Conservation (phyloP, 2,888 invertebrate species). For the Lycophotia porphyrea region DNA sequence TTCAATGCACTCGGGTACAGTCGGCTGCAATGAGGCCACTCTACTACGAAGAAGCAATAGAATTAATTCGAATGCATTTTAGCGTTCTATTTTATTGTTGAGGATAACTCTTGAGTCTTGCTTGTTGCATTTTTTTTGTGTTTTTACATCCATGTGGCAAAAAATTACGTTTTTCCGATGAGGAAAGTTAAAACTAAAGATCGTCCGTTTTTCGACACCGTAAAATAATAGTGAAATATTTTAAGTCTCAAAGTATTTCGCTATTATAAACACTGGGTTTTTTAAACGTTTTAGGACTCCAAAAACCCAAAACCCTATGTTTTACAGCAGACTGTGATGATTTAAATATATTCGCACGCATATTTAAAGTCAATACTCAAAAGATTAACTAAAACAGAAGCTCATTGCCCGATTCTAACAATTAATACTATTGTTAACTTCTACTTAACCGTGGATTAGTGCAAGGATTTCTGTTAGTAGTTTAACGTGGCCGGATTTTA, state of each 20-base stretch:
- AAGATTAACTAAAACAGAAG: slow-evolving; percentile 24
- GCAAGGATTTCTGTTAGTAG: slow-evolving; percentile 44
- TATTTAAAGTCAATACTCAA: slow-evolving; percentile 13
- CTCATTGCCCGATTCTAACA: slow-evolving; percentile 13
- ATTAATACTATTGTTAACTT: slow-evolving; percentile 41
- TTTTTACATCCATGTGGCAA: not conserved
- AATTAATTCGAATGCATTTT: slow-evolving; percentile 30
- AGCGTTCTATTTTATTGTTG: slow-evolving; percentile 32
- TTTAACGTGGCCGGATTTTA: slow-evolving; percentile 24
- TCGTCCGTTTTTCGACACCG: not conserved
- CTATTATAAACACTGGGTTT: no score
- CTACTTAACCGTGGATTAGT: slow-evolving; percentile 40
- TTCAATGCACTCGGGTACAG: slow-evolving; percentile 58
- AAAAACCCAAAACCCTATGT: not conserved
- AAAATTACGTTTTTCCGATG: not conserved
- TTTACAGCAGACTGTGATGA: not conserved
- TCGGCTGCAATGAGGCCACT: slow-evolving; percentile 34
- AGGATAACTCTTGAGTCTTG: not conserved
- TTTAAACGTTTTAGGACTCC: no score
- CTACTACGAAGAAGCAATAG: slow-evolving; percentile 30
- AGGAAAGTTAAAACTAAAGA: not conserved
- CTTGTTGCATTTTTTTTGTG: not conserved
- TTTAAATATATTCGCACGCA: not conserved
- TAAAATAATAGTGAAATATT: not conserved
- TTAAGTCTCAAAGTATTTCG: not conserved